Percentiles rank a stretch among this genome's conserved stretches.
These are phyloP conservation scores for Hypotaenidia okinawae DNA, from an alignment of 2,797 vertebrate genomes.

Conservation along the genomic window DNA sequence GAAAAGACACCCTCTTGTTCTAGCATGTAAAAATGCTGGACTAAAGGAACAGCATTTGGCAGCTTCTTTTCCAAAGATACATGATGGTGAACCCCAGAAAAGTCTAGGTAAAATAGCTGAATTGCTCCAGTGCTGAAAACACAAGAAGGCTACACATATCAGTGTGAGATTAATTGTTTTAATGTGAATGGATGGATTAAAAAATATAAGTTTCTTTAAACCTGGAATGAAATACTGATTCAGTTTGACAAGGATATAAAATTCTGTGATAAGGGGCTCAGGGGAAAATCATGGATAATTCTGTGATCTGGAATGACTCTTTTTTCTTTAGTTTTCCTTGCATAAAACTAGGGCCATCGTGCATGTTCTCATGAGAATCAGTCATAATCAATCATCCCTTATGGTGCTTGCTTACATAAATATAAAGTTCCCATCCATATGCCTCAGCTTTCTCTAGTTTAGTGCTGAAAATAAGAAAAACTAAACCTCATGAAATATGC, in stretches of 20 bases:
- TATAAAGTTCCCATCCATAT: background rate
- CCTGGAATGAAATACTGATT: background rate
- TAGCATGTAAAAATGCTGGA: background rate
- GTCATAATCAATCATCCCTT: background rate
- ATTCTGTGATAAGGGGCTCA: background rate
- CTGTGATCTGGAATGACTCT: background rate
- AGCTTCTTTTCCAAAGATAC: background rate
- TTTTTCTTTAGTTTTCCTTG: background rate
- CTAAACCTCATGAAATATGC: background rate
- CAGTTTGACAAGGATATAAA: rapidly evolving
- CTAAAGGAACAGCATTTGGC: background rate
- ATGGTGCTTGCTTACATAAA: background rate
- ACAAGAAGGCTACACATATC: background rate
- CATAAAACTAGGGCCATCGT: background rate
- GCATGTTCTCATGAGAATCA: background rate
- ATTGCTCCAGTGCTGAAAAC: background rate
- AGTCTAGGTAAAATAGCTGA: background rate
- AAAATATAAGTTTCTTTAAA: background rate
- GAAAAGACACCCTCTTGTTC: background rate
- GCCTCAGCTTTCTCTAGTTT: background rate
- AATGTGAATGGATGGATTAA: background rate
- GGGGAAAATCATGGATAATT: background rate
- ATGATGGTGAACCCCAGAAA: background rate
- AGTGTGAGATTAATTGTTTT: background rate
- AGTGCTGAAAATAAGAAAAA: background rate